Conservation (phyloP, 2,888 invertebrate genomes). For the Amphimallon solstitiale region DNA sequence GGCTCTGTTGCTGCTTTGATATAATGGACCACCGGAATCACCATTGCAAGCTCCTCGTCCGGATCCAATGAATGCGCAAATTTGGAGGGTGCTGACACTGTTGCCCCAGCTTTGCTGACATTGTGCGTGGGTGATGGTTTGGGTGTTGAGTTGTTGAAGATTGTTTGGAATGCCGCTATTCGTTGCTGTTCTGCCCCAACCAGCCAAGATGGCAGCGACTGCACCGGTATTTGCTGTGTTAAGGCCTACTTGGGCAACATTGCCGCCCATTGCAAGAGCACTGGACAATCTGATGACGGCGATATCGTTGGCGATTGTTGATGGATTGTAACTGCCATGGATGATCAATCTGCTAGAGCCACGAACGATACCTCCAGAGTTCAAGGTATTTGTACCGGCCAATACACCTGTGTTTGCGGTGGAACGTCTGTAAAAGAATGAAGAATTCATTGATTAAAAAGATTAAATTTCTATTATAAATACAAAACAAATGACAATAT, state of each 20-base stretch:
- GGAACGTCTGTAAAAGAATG: conserved; percentile 7
- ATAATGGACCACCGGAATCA: conserved; percentile 69
- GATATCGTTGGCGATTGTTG: conserved; percentile 45
- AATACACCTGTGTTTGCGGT: conserved; percentile 54
- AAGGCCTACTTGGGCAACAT: conserved; percentile 38
- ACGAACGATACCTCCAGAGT: conserved; percentile 62
- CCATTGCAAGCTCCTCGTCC: conserved; percentile 71
- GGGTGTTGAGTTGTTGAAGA: conserved; percentile 67
- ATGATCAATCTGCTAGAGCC: conserved; percentile 59
- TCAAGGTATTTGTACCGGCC: conserved; percentile 65
- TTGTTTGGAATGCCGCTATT: conserved; percentile 67
- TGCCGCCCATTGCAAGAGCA: conserved; percentile 38
- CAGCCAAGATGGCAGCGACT: conserved; percentile 31
- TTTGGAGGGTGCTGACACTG: conserved; percentile 65
- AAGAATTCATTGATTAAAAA: too few species aligned
- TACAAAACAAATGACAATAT: too few species aligned
- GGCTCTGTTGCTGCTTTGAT: conserved; percentile 53
- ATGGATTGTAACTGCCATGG: conserved; percentile 62
- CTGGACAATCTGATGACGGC: conserved; percentile 43
- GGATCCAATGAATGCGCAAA: conserved; percentile 68
- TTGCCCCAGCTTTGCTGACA: conserved; percentile 64
- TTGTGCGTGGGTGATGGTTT: conserved; percentile 63
- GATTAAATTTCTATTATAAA: too few species aligned
- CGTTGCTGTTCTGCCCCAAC: conserved; percentile 59
- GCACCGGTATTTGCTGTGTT: conserved; percentile 35